These are phyloP conservation scores for Colostygia pectinataria DNA, from an alignment of 2,888 invertebrate species.

Conservation along the genomic window DNA sequence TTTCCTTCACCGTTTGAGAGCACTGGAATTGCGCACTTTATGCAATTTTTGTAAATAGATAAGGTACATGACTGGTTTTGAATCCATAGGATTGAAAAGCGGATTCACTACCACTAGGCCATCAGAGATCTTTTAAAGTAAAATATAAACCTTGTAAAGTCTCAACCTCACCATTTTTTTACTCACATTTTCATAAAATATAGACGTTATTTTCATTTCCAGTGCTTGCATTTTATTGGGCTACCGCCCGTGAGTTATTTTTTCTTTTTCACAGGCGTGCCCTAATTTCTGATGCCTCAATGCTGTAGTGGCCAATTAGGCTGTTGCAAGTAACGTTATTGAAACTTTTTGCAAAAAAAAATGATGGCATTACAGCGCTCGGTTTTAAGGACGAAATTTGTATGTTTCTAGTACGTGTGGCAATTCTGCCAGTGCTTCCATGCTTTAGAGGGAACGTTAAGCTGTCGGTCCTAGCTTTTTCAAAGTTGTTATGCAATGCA, in stretches of 20 bases:
- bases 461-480: too few relatives aligned
- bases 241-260: constrained; percentile 10
- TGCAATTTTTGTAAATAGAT: too few relatives aligned
- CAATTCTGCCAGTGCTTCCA: too few relatives aligned
- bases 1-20: too few relatives aligned
- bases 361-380: constrained; percentile 1
- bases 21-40: too few relatives aligned
- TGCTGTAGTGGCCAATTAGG: constrained; percentile 25
- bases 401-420: too few relatives aligned
- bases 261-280: constrained; percentile 20
- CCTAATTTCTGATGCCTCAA: constrained; percentile 25
- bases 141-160: constrained; percentile 22
- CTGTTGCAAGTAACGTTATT: constrained; percentile 4
- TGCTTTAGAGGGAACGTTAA: too few relatives aligned
- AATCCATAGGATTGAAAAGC: too few relatives aligned
- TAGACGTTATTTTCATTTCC: constrained; percentile 36
- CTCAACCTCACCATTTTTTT: constrained; percentile 27
- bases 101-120: too few relatives aligned
- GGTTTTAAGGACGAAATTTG: constrained; percentile 1
- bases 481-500: too few relatives aligned
- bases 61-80: too few relatives aligned
- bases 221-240: constrained; percentile 34
- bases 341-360: constrained; percentile 7
- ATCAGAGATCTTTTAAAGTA: too few relatives aligned
- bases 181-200: constrained; percentile 23